These are phyloP conservation scores for Gymnoscopelus braueri DNA, from an alignment of 2,797 vertebrate genomes.

Conservation along the genomic window DNA sequence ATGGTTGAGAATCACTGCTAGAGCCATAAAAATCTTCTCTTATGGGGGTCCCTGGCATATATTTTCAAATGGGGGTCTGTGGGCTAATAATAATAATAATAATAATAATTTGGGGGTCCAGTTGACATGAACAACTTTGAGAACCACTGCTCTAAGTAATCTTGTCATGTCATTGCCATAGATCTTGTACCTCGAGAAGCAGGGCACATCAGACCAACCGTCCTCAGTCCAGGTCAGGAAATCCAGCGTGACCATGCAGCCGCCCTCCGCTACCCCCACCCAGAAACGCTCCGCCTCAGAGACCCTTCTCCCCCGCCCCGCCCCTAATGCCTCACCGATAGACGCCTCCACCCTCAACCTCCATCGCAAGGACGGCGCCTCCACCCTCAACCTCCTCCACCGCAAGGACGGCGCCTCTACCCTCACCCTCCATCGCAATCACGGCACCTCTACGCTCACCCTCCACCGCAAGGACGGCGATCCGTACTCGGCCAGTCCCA, in stretches of 20 bases:
- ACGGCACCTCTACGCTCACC: constrained; percentile 62
- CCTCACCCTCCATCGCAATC: constrained; percentile 62
- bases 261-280: constrained; percentile 60
- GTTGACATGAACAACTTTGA: too few species aligned
- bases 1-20: too few species aligned
- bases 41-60: too few species aligned
- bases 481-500: constrained; percentile 75
- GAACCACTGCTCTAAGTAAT: neutral
- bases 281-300: constrained; percentile 57
- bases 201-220: constrained; percentile 83
- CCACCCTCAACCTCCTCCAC: constrained; percentile 80
- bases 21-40: too few species aligned
- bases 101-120: too few species aligned
- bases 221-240: constrained; percentile 91
- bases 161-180: constrained; percentile 48
- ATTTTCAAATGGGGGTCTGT: too few species aligned
- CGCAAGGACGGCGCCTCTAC: constrained; percentile 52
- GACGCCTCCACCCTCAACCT: constrained; percentile 57
- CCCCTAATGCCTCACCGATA: constrained; percentile 49
- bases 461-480: constrained; percentile 70
- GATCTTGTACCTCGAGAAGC: constrained; percentile 92
- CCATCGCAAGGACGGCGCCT: constrained; percentile 57
- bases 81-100: too few species aligned
- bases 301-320: constrained; percentile 55
- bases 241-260: constrained; percentile 74